A percentile compares a stretch with the other conserved stretches of the same genome.
Evolutionary conservation across 2,888 invertebrate genomes (phyloP).

Genomic region (Panorpa germanica): DNA sequence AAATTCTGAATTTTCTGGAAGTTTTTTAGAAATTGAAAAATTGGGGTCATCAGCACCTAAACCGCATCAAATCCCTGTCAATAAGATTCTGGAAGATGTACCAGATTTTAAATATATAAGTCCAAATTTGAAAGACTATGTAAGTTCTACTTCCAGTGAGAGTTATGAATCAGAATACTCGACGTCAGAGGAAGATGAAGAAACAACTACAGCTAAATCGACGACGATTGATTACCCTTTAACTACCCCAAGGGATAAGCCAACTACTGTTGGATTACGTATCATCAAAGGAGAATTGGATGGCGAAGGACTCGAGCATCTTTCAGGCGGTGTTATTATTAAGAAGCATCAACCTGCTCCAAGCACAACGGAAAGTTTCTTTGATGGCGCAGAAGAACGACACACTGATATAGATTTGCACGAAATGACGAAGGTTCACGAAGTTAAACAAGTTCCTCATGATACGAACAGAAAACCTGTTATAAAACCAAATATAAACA

Average conservation of each 20-base stretch:
- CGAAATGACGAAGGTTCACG: no score
- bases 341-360: slow-evolving; percentile 18
- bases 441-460: no score
- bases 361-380: background rate
- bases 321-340: slow-evolving; percentile 24
- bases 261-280: no score
- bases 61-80: slow-evolving; percentile 47
- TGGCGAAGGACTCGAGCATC: slow-evolving; percentile 20
- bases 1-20: slow-evolving; percentile 39
- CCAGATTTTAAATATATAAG: slow-evolving; percentile 15
- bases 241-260: no score
- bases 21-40: slow-evolving; percentile 37
- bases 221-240: no score
- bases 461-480: no score
- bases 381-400: background rate
- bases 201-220: no score
- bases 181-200: slow-evolving; percentile 2
- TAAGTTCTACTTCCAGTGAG: slow-evolving; percentile 15
- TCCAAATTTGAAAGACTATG: slow-evolving; percentile 15
- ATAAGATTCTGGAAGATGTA: slow-evolving; percentile 30
- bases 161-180: slow-evolving; percentile 13
- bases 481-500: no score
- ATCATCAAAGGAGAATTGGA: slow-evolving; percentile 18
- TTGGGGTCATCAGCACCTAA: slow-evolving; percentile 39
- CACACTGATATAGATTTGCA: background rate